These are phyloP conservation scores for Plebejus anna DNA, from an alignment of 2,888 invertebrate species.

Conservation along the genomic window DNA sequence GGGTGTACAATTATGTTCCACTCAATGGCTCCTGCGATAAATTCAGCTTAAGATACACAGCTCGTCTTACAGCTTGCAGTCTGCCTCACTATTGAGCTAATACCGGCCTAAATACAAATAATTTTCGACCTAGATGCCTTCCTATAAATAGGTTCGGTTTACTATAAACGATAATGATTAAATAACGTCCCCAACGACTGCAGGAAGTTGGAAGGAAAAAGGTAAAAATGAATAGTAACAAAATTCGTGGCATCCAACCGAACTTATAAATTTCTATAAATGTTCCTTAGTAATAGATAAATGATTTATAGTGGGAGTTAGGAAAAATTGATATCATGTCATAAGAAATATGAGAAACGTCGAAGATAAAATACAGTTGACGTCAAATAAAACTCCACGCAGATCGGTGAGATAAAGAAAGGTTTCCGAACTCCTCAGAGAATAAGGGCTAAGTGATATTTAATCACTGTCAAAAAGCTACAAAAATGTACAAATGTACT, in stretches of 20 bases:
- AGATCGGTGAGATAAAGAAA: constrained; percentile 21
- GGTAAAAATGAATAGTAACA: neutral
- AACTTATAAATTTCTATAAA: constrained; percentile 10
- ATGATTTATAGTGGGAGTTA: constrained; percentile 26
- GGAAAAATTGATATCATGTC: constrained; percentile 18
- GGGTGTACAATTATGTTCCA: constrained; percentile 29
- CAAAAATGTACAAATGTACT: neutral
- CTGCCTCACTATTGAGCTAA: neutral
- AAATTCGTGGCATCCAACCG: neutral
- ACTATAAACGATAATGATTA: neutral
- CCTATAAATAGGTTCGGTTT: neutral
- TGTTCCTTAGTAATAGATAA: constrained; percentile 9
- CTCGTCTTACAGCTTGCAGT: constrained; percentile 10
- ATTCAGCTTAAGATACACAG: constrained; percentile 22
- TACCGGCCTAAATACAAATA: neutral
- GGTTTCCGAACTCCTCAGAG: constrained; percentile 5
- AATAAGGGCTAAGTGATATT: neutral
- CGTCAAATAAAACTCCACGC: constrained; percentile 27
- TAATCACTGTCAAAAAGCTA: neutral
- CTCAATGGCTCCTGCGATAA: constrained; percentile 23
- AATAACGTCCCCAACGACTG: neutral
- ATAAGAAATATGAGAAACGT: constrained; percentile 28
- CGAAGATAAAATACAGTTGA: constrained; percentile 30
- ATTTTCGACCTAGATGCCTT: neutral
- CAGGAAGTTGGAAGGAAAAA: neutral